phyloP scores from a whole-genome alignment of 2,797 vertebrate genomes.

The Girardinus metallicus region DNA sequence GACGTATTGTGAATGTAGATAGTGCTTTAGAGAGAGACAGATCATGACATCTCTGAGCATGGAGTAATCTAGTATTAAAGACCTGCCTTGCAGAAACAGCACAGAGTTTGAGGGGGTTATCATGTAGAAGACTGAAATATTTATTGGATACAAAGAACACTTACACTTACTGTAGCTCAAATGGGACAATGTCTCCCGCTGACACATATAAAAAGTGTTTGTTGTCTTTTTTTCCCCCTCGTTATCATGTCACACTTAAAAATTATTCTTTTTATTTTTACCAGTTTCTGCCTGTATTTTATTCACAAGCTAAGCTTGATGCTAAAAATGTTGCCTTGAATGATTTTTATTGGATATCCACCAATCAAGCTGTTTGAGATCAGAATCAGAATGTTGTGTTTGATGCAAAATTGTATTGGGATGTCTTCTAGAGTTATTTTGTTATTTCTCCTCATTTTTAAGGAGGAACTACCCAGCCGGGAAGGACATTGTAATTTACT shows the following conservation, averaged over 20 bases:
- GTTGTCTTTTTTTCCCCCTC: slow-evolving; percentile 16
- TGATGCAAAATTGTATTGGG: background rate
- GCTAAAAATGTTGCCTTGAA: background rate
- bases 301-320: background rate
- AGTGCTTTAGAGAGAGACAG: slow-evolving; percentile 55
- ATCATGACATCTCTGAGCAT: slow-evolving; percentile 55
- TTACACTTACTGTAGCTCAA: slow-evolving; percentile 48
- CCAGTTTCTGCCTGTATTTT: slow-evolving; percentile 28
- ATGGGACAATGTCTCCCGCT: slow-evolving; percentile 64
- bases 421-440: background rate
- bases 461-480: too few species aligned
- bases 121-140: slow-evolving; percentile 71
- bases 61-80: slow-evolving; percentile 62
- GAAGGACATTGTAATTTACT: background rate
- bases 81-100: slow-evolving; percentile 45
- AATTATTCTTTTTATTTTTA: slow-evolving; percentile 59
- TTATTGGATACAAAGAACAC: slow-evolving; percentile 71
- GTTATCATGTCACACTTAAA: slow-evolving; percentile 35
- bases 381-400: background rate
- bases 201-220: slow-evolving; percentile 40
- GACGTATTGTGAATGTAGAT: slow-evolving; percentile 46
- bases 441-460: background rate
- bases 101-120: slow-evolving; percentile 55
- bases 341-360: background rate
- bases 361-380: background rate